phyloP scores from a whole-genome alignment of 2,797 vertebrate genomes.

The Arrhamphus sclerolepis region DNA sequence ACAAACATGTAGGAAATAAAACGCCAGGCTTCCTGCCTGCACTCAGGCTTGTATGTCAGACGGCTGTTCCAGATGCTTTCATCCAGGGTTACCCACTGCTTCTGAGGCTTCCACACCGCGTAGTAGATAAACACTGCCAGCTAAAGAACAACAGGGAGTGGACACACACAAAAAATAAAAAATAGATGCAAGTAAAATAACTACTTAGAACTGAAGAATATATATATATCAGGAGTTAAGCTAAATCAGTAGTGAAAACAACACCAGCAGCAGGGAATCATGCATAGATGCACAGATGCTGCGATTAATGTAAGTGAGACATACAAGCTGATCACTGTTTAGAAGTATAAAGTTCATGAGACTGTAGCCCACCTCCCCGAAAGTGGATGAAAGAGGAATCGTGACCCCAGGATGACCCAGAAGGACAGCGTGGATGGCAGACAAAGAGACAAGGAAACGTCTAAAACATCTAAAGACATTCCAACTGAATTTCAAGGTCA shows the following conservation, averaged over 20 bases:
- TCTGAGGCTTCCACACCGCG: constrained; percentile 90
- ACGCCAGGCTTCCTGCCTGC: constrained; percentile 87
- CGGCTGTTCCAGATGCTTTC: constrained; percentile 84
- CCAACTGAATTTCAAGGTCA: no score
- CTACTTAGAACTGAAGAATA: neutral
- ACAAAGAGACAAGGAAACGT: no score
- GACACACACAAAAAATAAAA: neutral
- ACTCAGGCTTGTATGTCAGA: constrained; percentile 82
- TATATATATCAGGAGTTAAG: neutral
- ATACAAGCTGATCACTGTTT: neutral
- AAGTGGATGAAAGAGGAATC: neutral
- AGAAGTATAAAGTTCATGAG: neutral
- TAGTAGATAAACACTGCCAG: constrained; percentile 91
- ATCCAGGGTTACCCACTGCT: constrained; percentile 89
- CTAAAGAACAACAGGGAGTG: constrained; percentile 60
- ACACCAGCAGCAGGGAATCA: neutral
- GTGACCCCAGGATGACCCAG: neutral
- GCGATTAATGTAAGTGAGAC: constrained; percentile 10
- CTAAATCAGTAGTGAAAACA: constrained; percentile 42
- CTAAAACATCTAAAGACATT: no score
- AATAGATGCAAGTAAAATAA: neutral
- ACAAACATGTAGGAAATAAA: constrained; percentile 94
- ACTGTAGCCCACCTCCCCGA: neutral
- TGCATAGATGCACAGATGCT: constrained; percentile 20
- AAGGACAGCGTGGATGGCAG: no score